These are phyloP conservation scores for Tinamus guttatus DNA, from an alignment of 2,113 vertebrate species.

Conservation along the genomic window DNA sequence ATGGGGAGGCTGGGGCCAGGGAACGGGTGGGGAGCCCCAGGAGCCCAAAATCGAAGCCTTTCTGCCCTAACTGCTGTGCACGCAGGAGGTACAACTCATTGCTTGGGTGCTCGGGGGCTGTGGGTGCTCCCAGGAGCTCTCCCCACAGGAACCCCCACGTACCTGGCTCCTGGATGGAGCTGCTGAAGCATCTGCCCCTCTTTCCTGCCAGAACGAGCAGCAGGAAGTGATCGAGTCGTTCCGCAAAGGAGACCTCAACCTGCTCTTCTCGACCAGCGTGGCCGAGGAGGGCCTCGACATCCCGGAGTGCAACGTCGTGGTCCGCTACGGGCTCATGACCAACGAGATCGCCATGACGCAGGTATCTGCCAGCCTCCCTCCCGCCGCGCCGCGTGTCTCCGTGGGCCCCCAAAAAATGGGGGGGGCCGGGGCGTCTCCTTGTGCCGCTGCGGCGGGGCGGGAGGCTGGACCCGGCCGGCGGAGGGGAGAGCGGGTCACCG, in stretches of 20 bases:
- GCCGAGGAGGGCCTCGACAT: slow-evolving; percentile 94
- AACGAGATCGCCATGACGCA: slow-evolving; percentile 94
- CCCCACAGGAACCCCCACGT: fast-evolving
- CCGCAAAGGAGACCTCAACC: slow-evolving; percentile 82
- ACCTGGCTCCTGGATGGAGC: neutral
- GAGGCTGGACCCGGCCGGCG: neutral
- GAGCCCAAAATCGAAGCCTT: neutral
- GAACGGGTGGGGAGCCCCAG: neutral
- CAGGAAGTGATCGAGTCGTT: slow-evolving; percentile 83
- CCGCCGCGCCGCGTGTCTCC: fast-evolving
- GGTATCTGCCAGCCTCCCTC: slow-evolving; percentile 34
- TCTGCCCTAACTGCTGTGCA: fast-evolving
- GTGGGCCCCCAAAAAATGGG: no score
- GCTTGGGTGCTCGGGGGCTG: neutral
- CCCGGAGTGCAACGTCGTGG: slow-evolving; percentile 88
- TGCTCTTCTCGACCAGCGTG: slow-evolving; percentile 93
- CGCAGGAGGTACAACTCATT: neutral
- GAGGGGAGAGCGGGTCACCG: fast-evolving
- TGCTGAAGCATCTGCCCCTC: neutral
- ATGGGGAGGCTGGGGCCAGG: neutral
- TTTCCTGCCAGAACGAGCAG: slow-evolving; percentile 77
- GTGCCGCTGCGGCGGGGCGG: fast-evolving
- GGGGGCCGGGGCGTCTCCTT: no score
- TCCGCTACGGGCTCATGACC: slow-evolving; percentile 93
- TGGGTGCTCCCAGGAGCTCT: fast-evolving